A percentile compares a stretch with the other conserved stretches of the same genome.
phyloP scores from a whole-genome alignment of 1,140 invertebrate genomes.

The Trinorchestia longiramus region DNA sequence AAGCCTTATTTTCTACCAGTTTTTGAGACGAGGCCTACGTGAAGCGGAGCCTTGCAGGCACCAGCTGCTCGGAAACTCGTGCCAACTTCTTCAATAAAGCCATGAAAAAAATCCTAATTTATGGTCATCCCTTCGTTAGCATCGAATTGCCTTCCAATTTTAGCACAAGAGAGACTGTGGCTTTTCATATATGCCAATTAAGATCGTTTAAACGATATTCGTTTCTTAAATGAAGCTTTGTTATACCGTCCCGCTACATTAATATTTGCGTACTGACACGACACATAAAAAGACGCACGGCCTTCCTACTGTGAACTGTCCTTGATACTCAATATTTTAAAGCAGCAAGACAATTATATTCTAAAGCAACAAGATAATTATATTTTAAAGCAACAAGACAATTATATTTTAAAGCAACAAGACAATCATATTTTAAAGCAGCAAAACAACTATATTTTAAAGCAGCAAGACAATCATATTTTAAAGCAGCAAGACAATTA shows the following conservation, averaged over 20 bases:
- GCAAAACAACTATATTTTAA: too few species aligned
- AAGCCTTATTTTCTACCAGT: neutral
- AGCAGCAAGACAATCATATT: too few species aligned
- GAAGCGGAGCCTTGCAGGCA: neutral
- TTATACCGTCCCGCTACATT: neutral
- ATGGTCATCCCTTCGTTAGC: conserved; percentile 46
- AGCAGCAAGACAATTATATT: too few species aligned
- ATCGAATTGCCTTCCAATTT: neutral
- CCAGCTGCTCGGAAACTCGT: neutral
- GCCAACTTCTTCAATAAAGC: conserved; percentile 51
- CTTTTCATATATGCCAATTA: neutral
- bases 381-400: too few species aligned
- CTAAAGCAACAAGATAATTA: too few species aligned
- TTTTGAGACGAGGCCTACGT: neutral
- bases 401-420: too few species aligned
- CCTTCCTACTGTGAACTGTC: too few species aligned
- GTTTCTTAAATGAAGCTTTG: neutral
- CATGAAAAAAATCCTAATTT: conserved; percentile 22
- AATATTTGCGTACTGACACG: neutral
- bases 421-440: too few species aligned
- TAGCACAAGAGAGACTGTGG: neutral
- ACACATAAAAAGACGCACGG: too few species aligned
- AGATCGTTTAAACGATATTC: neutral
- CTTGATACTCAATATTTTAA: too few species aligned
- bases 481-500: too few species aligned